phyloP scores from a whole-genome alignment of 2,888 invertebrate species.

The Cerceris ruficornis region DNA sequence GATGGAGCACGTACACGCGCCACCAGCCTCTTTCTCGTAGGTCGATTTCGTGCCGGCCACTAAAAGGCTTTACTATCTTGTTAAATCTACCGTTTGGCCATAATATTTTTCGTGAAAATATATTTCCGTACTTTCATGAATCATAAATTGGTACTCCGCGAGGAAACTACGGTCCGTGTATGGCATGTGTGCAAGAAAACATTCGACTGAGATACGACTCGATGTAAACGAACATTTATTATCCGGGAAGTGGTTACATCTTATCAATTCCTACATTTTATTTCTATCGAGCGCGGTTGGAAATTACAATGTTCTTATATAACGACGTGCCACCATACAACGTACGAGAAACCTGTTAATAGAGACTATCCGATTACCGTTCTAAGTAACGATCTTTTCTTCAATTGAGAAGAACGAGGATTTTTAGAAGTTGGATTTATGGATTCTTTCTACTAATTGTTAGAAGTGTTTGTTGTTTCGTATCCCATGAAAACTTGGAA shows the following conservation, averaged over 20 bases:
- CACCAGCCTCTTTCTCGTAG: background rate
- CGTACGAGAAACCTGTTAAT: conserved; percentile 11
- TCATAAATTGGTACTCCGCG: conserved; percentile 41
- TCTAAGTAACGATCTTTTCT: background rate
- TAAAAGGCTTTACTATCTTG: background rate
- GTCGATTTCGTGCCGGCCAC: background rate
- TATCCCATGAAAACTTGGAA: background rate
- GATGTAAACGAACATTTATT: conserved; percentile 51
- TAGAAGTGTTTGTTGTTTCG: background rate
- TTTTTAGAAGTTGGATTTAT: background rate
- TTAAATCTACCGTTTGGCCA: background rate
- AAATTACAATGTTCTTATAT: conserved; percentile 31
- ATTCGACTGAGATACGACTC: conserved; percentile 36
- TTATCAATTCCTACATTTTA: conserved; percentile 63
- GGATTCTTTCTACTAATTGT: background rate
- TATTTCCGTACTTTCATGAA: conserved; percentile 38
- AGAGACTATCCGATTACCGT: background rate
- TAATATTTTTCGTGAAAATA: background rate
- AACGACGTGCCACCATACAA: conserved; percentile 13
- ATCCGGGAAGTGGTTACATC: conserved; percentile 59
- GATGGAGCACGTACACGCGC: conserved; percentile 31
- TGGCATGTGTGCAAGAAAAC: conserved; percentile 16
- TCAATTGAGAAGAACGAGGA: background rate
- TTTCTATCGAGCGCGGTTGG: conserved; percentile 37
- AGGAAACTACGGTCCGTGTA: background rate